Conservation (phyloP, 23 tunicate species). For the Halocynthia roretzi region DNA sequence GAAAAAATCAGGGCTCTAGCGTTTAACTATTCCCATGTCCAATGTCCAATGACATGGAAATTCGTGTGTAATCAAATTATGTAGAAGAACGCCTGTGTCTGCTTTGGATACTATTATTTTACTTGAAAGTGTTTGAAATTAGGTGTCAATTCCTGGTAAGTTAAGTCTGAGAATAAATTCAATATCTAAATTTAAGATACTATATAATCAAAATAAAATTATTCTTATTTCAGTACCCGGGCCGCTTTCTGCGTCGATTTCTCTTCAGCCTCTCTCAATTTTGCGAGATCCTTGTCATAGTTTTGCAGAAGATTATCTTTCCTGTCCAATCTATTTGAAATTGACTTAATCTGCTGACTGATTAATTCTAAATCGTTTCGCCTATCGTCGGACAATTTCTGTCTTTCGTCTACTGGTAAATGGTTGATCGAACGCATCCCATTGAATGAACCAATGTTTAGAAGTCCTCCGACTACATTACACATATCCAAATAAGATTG, state of each 20-base stretch:
- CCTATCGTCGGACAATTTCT: conserved; percentile 28
- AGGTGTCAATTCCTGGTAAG: too few relatives aligned
- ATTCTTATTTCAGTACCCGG: not conserved
- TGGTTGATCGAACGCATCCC: conserved; percentile 50
- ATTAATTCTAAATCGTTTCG: conserved; percentile 49
- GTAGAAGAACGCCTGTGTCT: not conserved
- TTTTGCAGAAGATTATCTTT: conserved; percentile 85
- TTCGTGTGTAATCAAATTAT: too few relatives aligned
- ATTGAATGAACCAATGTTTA: conserved; percentile 21
- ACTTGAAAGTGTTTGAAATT: too few relatives aligned
- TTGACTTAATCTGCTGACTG: conserved; percentile 41
- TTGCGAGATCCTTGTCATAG: conserved; percentile 71
- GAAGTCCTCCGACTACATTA: conserved; percentile 45
- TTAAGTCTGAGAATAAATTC: too few relatives aligned
- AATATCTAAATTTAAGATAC: too few relatives aligned
- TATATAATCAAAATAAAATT: not conserved
- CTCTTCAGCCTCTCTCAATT: conserved; percentile 44
- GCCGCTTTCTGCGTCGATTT: conserved; percentile 21
- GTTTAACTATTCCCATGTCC: too few relatives aligned
- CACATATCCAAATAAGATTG: conserved; percentile 59
- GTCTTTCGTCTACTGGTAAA: conserved; percentile 53
- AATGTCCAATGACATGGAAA: too few relatives aligned
- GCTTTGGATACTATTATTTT: not conserved
- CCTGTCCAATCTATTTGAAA: conserved; percentile 66
- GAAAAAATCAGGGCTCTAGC: too few relatives aligned